phyloP scores from a whole-genome alignment of 92 coral and sea anemone species.

The Palythoa grandiflora region DNA sequence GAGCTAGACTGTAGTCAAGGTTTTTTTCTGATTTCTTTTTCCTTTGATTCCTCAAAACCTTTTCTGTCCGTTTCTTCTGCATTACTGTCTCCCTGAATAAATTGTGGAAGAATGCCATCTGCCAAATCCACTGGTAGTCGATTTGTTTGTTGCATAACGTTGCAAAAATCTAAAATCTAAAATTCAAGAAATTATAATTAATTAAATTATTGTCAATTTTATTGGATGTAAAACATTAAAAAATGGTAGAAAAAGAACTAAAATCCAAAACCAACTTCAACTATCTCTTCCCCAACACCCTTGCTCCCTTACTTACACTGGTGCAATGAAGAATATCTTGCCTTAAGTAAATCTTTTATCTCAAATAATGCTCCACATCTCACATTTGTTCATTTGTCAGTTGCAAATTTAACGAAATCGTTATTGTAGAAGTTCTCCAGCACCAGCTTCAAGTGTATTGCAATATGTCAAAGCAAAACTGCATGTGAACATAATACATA shows the following conservation, averaged over 20 bases:
- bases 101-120: background rate
- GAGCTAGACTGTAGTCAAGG: background rate
- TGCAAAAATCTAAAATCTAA: slow-evolving; percentile 1
- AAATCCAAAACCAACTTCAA: background rate
- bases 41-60: background rate
- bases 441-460: too few species aligned
- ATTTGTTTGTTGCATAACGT: background rate
- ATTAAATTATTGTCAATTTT: background rate
- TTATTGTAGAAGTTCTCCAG: too few species aligned
- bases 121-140: slow-evolving; percentile 2
- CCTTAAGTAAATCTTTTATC: background rate
- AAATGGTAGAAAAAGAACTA: background rate
- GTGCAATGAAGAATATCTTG: background rate
- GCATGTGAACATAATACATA: too few species aligned
- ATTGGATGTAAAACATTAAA: background rate
- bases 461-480: too few species aligned
- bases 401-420: too few species aligned
- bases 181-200: background rate
- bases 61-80: background rate
- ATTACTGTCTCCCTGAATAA: background rate
- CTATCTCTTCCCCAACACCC: background rate
- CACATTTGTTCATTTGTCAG: too few species aligned
- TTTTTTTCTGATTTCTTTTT: background rate
- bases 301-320: background rate
- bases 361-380: too few species aligned